These are phyloP conservation scores for Asteroscopus sphinx DNA, from an alignment of 2,888 invertebrate species.

Conservation along the genomic window DNA sequence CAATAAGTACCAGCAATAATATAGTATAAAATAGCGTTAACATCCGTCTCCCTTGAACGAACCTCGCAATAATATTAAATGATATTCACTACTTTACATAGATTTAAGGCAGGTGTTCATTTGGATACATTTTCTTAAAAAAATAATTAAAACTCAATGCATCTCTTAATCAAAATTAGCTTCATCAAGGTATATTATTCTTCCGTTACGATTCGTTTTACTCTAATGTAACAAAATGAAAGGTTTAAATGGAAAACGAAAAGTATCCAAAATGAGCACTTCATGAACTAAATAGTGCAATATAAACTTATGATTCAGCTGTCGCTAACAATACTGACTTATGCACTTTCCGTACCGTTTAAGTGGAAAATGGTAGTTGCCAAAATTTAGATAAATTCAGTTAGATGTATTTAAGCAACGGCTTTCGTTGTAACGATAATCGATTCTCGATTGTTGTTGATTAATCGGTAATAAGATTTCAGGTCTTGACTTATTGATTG, in stretches of 20 bases:
- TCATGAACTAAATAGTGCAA: slow-evolving; percentile 63
- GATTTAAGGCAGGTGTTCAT: slow-evolving; percentile 56
- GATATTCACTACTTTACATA: slow-evolving; percentile 59
- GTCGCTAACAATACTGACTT: slow-evolving; percentile 62
- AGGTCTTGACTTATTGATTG: slow-evolving; percentile 47
- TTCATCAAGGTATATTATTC: slow-evolving; percentile 1
- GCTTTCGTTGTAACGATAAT: slow-evolving; percentile 34
- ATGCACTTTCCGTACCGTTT: slow-evolving; percentile 69
- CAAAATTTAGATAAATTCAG: slow-evolving; percentile 52
- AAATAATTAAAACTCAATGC: not conserved
- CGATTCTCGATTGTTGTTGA: slow-evolving; percentile 32
- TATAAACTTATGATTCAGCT: slow-evolving; percentile 69
- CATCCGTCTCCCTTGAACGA: slow-evolving; percentile 56
- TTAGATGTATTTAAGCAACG: slow-evolving; percentile 40
- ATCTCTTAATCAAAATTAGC: slow-evolving; percentile 5
- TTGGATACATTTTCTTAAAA: slow-evolving; percentile 51
- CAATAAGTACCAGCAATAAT: slow-evolving; percentile 56
- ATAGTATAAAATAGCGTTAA: slow-evolving; percentile 40
- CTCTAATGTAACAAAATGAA: not conserved
- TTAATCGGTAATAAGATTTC: slow-evolving; percentile 41
- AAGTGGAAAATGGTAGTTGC: slow-evolving; percentile 51
- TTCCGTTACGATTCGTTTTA: not conserved
- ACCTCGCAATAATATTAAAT: slow-evolving; percentile 57
- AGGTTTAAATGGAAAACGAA: too few species aligned
- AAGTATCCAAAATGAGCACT: slow-evolving; percentile 56